Evolutionary conservation across 53 echinoderm and acorn worm species (phyloP).

Genomic region (Patiria pectinifera): DNA sequence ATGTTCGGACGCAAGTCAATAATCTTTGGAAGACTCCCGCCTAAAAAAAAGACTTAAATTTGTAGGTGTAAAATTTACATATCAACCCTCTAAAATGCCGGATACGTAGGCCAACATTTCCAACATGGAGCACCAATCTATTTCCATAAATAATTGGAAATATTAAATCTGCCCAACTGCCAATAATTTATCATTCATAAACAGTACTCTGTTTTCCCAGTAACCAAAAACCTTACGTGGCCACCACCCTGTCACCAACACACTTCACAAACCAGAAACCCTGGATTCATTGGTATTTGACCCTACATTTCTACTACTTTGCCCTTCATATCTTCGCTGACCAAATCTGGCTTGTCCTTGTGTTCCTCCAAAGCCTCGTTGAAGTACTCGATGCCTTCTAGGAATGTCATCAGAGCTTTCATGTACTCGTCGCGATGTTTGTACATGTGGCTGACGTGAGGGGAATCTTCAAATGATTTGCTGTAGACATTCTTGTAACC

Average conservation of each 20-base stretch:
- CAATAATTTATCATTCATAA: too few species aligned
- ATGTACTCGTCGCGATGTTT: constrained; percentile 86
- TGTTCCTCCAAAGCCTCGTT: constrained; percentile 59
- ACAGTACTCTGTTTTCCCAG: too few species aligned
- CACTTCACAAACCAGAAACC: too few species aligned
- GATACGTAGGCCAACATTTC: too few species aligned
- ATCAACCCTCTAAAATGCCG: not conserved
- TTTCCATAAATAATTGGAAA: too few species aligned
- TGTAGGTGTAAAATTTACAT: not conserved
- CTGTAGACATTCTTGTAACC: constrained; percentile 78
- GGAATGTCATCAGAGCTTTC: constrained; percentile 67
- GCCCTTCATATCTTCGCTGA: constrained; percentile 10
- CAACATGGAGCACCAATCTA: too few species aligned
- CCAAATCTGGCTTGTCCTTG: constrained; percentile 25
- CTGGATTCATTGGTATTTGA: not conserved
- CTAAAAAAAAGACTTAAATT: too few species aligned
- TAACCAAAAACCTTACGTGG: too few species aligned
- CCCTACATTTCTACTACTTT: constrained; percentile 1
- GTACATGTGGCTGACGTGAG: constrained; percentile 96
- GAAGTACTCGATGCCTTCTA: constrained; percentile 77
- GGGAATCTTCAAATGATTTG: constrained; percentile 83
- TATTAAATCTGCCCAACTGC: too few species aligned
- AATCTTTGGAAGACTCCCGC: too few species aligned
- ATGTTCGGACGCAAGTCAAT: too few species aligned
- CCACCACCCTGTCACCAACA: too few species aligned